Conservation (phyloP, 2,888 invertebrate species). For the Tromatobia lineatoria region DNA sequence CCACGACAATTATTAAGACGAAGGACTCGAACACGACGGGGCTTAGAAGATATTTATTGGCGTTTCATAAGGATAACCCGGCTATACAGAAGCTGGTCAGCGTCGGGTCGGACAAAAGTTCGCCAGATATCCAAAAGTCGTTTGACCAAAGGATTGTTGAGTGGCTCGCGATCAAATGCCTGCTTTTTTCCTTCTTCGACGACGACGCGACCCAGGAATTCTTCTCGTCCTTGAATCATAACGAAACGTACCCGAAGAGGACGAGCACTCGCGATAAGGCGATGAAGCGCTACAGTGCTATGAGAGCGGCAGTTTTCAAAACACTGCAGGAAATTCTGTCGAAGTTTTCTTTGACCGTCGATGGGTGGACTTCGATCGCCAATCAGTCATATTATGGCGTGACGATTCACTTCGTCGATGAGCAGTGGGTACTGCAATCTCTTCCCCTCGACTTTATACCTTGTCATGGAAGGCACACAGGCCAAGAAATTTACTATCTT, state of each 20-base stretch:
- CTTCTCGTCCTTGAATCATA: slow-evolving; percentile 48
- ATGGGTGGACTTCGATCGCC: too few species aligned
- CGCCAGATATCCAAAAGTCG: slow-evolving; percentile 17
- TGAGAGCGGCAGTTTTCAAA: slow-evolving; percentile 57
- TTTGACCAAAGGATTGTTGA: too few species aligned
- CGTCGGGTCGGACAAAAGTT: slow-evolving; percentile 16
- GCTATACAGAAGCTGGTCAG: slow-evolving; percentile 7
- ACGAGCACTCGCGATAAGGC: slow-evolving; percentile 49
- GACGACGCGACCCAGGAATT: slow-evolving; percentile 53
- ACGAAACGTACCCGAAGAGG: slow-evolving; percentile 49
- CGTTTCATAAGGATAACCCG: slow-evolving; percentile 3
- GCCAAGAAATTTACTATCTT: slow-evolving; percentile 54
- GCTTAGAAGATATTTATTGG: slow-evolving; percentile 48
- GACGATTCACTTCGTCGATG: slow-evolving; percentile 66
- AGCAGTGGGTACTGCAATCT: slow-evolving; percentile 60
- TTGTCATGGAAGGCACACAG: slow-evolving; percentile 50
- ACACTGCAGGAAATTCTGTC: slow-evolving; percentile 54
- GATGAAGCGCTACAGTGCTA: slow-evolving; percentile 42
- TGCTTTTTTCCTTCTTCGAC: slow-evolving; percentile 58
- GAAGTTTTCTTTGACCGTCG: slow-evolving; percentile 67
- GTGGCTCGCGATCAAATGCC: slow-evolving; percentile 42
- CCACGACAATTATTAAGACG: too few species aligned
- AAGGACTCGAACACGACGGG: too few species aligned
- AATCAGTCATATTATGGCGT: slow-evolving; percentile 60
- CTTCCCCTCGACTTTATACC: slow-evolving; percentile 63